A percentile compares a stretch with the other conserved stretches of the same genome.
phyloP scores from a whole-genome alignment of 2,797 vertebrate species.

The Florisuga fusca region DNA sequence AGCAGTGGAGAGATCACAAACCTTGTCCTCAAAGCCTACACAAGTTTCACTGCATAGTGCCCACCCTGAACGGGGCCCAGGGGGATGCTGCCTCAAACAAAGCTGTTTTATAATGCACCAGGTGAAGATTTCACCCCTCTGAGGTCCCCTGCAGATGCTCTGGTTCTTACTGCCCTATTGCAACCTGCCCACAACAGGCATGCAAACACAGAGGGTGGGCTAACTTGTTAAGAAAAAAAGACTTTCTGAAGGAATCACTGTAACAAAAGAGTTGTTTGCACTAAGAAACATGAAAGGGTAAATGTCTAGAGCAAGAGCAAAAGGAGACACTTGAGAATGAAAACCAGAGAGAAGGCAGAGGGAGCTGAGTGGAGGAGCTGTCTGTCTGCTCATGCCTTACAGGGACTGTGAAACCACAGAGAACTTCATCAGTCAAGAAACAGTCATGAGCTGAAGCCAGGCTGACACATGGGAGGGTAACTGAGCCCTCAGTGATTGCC shows the following conservation, averaged over 20 bases:
- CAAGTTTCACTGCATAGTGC: not conserved
- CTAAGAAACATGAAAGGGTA: not conserved
- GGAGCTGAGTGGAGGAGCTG: not conserved
- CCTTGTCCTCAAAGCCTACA: not conserved
- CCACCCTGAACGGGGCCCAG: not conserved
- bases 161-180: not conserved
- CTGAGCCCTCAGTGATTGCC: not conserved
- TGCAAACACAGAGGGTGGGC: rapidly evolving
- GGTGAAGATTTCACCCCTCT: not conserved
- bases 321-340: not conserved
- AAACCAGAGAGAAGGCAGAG: not conserved
- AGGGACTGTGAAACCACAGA: not conserved
- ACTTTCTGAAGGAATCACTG: not conserved
- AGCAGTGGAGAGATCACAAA: not conserved
- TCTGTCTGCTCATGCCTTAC: not conserved
- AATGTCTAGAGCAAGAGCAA: not conserved
- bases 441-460: not conserved
- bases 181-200: not conserved
- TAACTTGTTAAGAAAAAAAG: not conserved
- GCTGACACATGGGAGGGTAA: not conserved
- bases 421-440: not conserved
- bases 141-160: not conserved
- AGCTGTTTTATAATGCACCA: not conserved
- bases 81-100: not conserved
- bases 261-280: not conserved